Base-by-base conservation (phyloP, 2,113 vertebrate genomes). In the Eupsittula cactorum region DNA sequence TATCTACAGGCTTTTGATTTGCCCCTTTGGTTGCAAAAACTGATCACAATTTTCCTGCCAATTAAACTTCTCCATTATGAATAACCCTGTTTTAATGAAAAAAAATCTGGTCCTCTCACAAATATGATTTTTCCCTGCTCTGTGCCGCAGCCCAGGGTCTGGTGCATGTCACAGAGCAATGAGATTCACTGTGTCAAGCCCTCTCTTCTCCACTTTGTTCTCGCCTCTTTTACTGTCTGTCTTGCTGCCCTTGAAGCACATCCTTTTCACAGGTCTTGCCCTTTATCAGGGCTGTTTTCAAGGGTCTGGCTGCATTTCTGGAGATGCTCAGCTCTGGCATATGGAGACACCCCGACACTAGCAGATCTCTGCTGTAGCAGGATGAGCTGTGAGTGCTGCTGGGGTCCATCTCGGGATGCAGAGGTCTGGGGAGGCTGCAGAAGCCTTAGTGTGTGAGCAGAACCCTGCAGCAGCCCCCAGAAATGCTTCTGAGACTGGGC, bases 81-180 rank as follows among this genome's bases (percentile, higher is more conserved):
- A 92, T 81, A 86, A 62, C 5, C 2, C 1, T 19, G 5, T 74
- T 83, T 60, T 25, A 62, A 52, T 84, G 27, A 23, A 35, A 55
- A 74, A 1, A 3, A 55, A 67, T 15, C 11, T 20, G 11, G 23
- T 31, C 15, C 47, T 75, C 69, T 46, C 67, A 59, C 1, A 2
- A 35, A 50, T 14, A 44, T 0, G 4, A 29, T 15, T 33, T 27
- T 4, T 9, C 13, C 39, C 9, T 2, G 2, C 25, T 77, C 37
- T 0, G 0, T 33, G 41, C 35, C 24, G 4, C 9, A 27, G 77
- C 46, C 24, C 37, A 5, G 7, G 18, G 25, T 21, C 41, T 2
- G 1, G 16, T 1, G 3, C 10, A 0, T 13, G 11, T 14, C 59
- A n/a, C 6, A 3, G 52, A 13, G 27, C 1, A 7, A 9, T 37